These are phyloP conservation scores for Geophilus truncorum DNA, from an alignment of 2,888 invertebrate species.

Conservation along the genomic window DNA sequence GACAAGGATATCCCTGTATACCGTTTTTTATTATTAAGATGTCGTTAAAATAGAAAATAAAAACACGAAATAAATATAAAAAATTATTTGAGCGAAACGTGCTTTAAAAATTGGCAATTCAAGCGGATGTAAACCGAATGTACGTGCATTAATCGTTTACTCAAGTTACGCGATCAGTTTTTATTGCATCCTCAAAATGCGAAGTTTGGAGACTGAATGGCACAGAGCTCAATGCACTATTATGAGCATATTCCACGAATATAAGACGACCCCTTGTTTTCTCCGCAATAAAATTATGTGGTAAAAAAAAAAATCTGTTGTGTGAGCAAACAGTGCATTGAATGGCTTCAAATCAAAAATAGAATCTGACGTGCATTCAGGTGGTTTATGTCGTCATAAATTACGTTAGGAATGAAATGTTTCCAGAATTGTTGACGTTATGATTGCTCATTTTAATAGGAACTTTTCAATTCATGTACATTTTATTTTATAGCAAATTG, in stretches of 20 bases:
- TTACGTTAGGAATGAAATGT: background rate
- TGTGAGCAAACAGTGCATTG: background rate
- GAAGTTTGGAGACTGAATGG: background rate
- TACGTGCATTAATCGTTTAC: background rate
- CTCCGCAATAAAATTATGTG: background rate
- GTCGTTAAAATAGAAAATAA: background rate
- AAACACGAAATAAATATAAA: background rate
- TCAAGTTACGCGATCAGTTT: background rate
- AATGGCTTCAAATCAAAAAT: background rate
- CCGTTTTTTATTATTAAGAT: background rate
- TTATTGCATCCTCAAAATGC: background rate
- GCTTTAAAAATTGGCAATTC: background rate
- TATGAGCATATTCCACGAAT: background rate
- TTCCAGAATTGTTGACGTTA: background rate
- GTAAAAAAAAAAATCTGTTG: background rate
- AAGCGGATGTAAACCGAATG: background rate
- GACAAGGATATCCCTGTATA: slow-evolving; percentile 23
- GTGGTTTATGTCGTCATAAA: background rate
- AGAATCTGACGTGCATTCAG: slow-evolving; percentile 13
- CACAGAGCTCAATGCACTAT: background rate
- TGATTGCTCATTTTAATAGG: background rate
- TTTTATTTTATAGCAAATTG: background rate
- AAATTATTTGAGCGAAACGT: too few relatives aligned
- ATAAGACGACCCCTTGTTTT: background rate
- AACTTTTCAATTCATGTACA: background rate